These are phyloP conservation scores for Zosterops hypoxanthus DNA, from an alignment of 2,113 vertebrate species.

Conservation along the genomic window DNA sequence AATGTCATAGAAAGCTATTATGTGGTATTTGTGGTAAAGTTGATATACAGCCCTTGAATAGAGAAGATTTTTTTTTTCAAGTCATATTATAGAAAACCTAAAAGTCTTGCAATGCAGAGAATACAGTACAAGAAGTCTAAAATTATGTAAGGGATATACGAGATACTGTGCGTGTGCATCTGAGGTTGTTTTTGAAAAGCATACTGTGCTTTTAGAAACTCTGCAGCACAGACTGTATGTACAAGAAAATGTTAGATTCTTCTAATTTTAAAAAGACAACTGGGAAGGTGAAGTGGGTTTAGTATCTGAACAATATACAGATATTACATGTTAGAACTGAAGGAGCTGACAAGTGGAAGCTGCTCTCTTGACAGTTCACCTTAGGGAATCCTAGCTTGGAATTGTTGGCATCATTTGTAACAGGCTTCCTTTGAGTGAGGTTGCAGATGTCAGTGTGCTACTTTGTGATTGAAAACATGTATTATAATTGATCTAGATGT, in stretches of 20 bases:
- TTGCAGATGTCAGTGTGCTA: neutral
- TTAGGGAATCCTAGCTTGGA: neutral
- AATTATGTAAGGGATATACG: neutral
- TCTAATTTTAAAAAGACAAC: neutral
- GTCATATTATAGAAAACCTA: neutral
- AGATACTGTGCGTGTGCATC: neutral
- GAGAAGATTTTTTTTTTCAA: neutral
- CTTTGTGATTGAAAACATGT: neutral
- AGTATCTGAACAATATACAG: neutral
- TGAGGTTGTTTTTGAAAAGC: neutral
- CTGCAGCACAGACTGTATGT: neutral
- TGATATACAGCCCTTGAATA: neutral
- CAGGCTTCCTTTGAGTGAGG: neutral
- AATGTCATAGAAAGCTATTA: neutral
- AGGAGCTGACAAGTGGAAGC: neutral
- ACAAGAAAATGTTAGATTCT: neutral
- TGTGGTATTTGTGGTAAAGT: neutral
- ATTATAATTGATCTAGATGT: neutral
- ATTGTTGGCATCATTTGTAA: neutral
- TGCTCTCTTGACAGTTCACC: neutral
- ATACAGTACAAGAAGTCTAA: neutral
- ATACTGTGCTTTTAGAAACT: neutral
- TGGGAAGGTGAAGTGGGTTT: neutral
- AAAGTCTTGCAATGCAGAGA: neutral
- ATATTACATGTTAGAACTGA: neutral